Conservation (phyloP, 2,888 invertebrate species). For the Gandaritis pyraliata region DNA sequence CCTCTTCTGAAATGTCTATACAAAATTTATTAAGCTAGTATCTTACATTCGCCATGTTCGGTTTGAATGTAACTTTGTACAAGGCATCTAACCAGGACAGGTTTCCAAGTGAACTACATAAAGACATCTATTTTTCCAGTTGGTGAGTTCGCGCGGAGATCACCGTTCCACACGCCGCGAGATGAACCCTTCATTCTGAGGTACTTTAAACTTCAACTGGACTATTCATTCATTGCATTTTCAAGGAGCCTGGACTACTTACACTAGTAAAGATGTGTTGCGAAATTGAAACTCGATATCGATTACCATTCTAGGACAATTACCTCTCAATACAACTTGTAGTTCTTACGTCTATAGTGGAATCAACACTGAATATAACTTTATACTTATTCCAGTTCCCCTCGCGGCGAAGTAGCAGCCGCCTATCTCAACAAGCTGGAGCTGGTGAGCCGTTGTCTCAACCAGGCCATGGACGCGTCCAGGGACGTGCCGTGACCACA, state of each 20-base stretch:
- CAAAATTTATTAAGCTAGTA: too few species aligned
- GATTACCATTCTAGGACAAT: too few species aligned
- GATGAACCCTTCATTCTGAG: conserved; percentile 67
- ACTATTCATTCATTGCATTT: neutral
- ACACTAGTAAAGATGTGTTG: neutral
- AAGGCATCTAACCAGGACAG: too few species aligned
- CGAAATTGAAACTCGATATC: too few species aligned
- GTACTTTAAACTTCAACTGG: conserved; percentile 43
- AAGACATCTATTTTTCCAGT: conserved; percentile 42
- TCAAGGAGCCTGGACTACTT: too few species aligned
- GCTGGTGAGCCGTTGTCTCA: conserved; percentile 62
- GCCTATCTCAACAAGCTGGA: conserved; percentile 67
- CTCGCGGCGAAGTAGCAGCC: conserved; percentile 60
- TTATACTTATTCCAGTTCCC: conserved; percentile 50
- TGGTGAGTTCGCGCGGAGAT: conserved; percentile 58
- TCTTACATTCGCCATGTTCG: too few species aligned
- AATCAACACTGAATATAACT: too few species aligned
- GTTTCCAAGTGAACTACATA: too few species aligned
- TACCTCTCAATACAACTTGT: too few species aligned
- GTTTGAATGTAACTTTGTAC: too few species aligned
- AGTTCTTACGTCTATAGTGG: too few species aligned
- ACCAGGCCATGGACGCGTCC: conserved; percentile 56
- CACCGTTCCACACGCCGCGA: conserved; percentile 60
- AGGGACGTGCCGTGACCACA: conserved; percentile 62
- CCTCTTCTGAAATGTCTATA: too few species aligned